Evolutionary conservation across 64 coral and sea anemone species (phyloP).

Genomic region (Exaiptasia diaphana): DNA sequence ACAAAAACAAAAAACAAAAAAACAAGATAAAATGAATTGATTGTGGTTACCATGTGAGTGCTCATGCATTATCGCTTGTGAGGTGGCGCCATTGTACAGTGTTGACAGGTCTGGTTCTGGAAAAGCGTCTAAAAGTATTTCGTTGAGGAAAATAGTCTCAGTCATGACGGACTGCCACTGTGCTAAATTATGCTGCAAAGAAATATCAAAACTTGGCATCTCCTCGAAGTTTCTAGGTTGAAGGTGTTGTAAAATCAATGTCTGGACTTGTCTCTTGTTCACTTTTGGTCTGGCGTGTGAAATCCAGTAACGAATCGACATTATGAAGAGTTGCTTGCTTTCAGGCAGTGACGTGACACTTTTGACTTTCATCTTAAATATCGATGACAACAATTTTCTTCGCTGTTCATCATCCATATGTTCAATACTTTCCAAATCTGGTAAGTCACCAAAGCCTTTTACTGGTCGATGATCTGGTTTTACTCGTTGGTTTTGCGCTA

Average conservation of each 20-base stretch:
- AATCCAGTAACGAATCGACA: constrained; percentile 48
- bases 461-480: constrained; percentile 2
- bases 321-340: constrained; percentile 30
- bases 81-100: constrained; percentile 34
- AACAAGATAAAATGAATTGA: too few species aligned
- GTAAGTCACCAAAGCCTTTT: constrained; percentile 3
- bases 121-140: constrained; percentile 32
- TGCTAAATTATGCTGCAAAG: constrained; percentile 56
- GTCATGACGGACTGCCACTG: constrained; percentile 78
- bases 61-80: neutral
- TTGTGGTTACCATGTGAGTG: constrained; percentile 59
- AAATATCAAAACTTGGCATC: neutral
- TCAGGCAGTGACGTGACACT: constrained; percentile 1
- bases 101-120: constrained; percentile 37
- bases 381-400: neutral
- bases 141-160: constrained; percentile 51
- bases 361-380: constrained; percentile 20
- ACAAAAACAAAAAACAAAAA: too few species aligned
- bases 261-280: neutral
- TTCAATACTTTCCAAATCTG: constrained; percentile 7
- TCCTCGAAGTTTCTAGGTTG: neutral
- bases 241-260: constrained; percentile 17
- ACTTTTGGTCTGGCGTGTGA: constrained; percentile 35
- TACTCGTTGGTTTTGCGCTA: neutral
- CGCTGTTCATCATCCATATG: neutral